These are phyloP conservation scores for Tricholaema leucomelas DNA, from an alignment of 2,113 vertebrate genomes.

Conservation along the genomic window DNA sequence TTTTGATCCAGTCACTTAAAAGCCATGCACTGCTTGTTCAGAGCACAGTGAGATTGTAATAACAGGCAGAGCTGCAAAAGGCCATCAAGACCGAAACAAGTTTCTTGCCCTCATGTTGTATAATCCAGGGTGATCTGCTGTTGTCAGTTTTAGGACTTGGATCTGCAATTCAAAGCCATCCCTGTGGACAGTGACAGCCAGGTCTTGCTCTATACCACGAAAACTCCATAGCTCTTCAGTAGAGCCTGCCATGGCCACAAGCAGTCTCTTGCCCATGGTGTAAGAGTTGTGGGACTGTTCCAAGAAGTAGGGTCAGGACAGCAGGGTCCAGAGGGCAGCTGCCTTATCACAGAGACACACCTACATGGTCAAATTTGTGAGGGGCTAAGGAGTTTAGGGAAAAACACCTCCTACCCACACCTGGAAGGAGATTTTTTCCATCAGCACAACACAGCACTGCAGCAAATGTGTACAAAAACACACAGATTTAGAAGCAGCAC, in stretches of 20 bases:
- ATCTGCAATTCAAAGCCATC: neutral
- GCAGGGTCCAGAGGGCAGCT: accelerated
- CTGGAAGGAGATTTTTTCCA: neutral
- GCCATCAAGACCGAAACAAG: neutral
- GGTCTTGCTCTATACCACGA: neutral
- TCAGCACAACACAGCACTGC: accelerated
- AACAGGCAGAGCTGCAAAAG: neutral
- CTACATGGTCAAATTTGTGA: accelerated
- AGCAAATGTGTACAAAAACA: neutral
- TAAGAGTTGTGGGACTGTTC: neutral
- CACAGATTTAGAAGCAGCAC: neutral
- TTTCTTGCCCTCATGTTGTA: neutral
- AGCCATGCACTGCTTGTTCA: neutral
- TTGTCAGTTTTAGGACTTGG: neutral
- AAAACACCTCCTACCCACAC: neutral
- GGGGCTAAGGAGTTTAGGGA: neutral
- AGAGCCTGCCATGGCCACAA: accelerated
- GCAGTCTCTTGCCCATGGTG: accelerated
- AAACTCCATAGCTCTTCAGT: neutral
- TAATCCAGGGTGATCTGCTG: neutral
- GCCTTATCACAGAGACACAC: accelerated
- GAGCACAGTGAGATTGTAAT: neutral
- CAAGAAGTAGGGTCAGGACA: neutral
- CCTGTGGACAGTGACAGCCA: neutral
- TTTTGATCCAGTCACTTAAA: neutral